These are phyloP conservation scores for Akabosia matsudoensis DNA, from an alignment of 1,140 invertebrate species.

Conservation along the genomic window DNA sequence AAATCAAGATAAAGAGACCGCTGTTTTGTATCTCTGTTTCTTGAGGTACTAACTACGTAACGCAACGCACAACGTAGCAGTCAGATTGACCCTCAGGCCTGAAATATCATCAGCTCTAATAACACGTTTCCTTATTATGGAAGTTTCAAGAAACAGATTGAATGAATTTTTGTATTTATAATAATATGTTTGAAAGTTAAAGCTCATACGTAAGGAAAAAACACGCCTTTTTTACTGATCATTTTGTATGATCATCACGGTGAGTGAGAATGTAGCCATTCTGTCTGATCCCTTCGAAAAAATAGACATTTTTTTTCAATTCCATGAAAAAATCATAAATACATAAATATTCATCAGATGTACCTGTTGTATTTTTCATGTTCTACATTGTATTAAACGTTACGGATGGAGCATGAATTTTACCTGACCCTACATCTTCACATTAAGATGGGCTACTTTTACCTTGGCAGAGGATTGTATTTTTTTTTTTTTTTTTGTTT, in stretches of 20 bases:
- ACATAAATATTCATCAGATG: no score
- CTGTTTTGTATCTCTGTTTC: no score
- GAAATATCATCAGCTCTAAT: not conserved
- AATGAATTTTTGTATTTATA: not conserved
- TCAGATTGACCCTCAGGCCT: not conserved
- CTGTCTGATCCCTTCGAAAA: slow-evolving; percentile 21
- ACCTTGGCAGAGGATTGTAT: no score
- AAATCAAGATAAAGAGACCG: no score
- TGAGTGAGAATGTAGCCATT: not conserved
- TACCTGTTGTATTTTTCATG: no score
- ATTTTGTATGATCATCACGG: not conserved
- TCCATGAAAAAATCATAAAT: slow-evolving; percentile 11
- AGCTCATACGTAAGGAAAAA: not conserved
- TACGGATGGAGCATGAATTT: no score
- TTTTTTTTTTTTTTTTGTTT: not conserved
- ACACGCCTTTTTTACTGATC: slow-evolving; percentile 11
- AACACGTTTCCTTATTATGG: not conserved
- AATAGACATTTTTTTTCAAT: not conserved
- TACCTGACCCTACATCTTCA: no score
- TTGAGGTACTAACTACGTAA: no score
- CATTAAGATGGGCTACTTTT: no score
- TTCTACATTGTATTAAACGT: no score
- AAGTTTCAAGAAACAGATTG: not conserved
- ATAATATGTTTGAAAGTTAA: slow-evolving; percentile 1
- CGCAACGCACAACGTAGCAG: no score